Evolutionary conservation across 1,140 invertebrate species (phyloP).

Genomic region (Potamilus streckersoni): DNA sequence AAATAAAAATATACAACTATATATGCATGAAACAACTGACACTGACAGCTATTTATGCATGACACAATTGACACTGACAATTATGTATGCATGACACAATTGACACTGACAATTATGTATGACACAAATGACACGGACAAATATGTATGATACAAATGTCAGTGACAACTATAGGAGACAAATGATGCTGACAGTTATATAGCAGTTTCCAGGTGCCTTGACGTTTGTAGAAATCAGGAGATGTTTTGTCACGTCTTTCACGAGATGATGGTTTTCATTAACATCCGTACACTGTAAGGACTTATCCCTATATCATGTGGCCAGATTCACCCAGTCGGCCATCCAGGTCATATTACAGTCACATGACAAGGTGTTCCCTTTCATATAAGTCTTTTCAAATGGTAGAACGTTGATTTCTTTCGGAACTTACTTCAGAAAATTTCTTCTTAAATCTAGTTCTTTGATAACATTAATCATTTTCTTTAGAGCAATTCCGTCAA

Average conservation of each 20-base stretch:
- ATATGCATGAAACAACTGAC: too few relatives aligned
- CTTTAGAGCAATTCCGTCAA: background rate
- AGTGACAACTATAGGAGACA: too few relatives aligned
- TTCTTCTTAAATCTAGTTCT: slow-evolving; percentile 1
- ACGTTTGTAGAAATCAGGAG: slow-evolving; percentile 10
- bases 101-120: too few relatives aligned
- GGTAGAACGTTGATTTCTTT: slow-evolving; percentile 14
- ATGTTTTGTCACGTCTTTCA: slow-evolving; percentile 3
- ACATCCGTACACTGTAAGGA: slow-evolving; percentile 6
- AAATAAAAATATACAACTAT: too few relatives aligned
- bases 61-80: too few relatives aligned
- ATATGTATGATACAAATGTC: too few relatives aligned
- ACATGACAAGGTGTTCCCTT: slow-evolving; percentile 15
- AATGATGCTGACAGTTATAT: too few relatives aligned
- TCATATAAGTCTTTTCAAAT: background rate
- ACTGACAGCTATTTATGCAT: too few relatives aligned
- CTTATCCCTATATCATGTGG: background rate
- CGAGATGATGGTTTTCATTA: background rate
- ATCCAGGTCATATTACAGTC: slow-evolving; percentile 24
- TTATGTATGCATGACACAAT: too few relatives aligned
- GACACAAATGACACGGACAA: too few relatives aligned
- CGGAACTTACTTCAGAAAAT: slow-evolving; percentile 2
- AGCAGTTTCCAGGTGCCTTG: too few relatives aligned
- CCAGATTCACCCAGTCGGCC: slow-evolving; percentile 17
- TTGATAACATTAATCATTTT: background rate